Base-by-base conservation (phyloP, 2,113 vertebrate genomes). In the Nibea coibor region DNA sequence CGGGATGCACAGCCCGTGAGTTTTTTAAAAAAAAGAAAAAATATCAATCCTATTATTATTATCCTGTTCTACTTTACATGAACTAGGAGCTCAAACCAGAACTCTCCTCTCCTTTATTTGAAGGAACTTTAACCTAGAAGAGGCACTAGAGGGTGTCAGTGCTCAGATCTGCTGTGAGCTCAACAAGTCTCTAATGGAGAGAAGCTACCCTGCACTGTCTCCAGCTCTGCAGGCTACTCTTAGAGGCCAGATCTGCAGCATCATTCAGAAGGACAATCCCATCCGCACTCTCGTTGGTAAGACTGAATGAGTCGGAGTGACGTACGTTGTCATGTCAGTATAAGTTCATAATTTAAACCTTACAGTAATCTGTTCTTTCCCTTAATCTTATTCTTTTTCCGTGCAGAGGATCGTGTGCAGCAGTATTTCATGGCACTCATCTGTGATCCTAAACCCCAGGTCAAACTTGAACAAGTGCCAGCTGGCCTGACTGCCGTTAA, bases 1-100 rank as follows among this genome's bases (percentile, higher is more conserved):
- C 78, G 97, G 95, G 82, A 96, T 98, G 96, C 96, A 94, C 84
- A 94, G 93, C 86, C 91, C 91, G 98, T 99, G 90, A 95, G 97
- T 95, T 80, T 61, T 22, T 28, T n/a, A n/a, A n/a, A n/a, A 39
- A 39, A 39, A 5, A 10, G 10, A 10, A 73, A 26, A 26, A 26
- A 26, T 2, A 26, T 50, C 45, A 4, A 22, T 10, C 11, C 39
- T 45, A 53, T 24, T 3, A 22, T 35, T 5, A 35, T 0, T 51
- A 54, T 20, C 31, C n/a, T 59, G 17, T 28, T n/a, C 24, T 64
- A 6, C 7, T 14, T 75, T 1, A 19, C 0, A 10, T 62, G 2
- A 56, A 69, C 47, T 5, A 12, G 10, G 10, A 64, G 20, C n/a
- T 72, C 9, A 64, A 57, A 31, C 17, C 43, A 31, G 1, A 14